Conservation (phyloP, 2,113 vertebrate species). For the Pterocles orientalis region DNA sequence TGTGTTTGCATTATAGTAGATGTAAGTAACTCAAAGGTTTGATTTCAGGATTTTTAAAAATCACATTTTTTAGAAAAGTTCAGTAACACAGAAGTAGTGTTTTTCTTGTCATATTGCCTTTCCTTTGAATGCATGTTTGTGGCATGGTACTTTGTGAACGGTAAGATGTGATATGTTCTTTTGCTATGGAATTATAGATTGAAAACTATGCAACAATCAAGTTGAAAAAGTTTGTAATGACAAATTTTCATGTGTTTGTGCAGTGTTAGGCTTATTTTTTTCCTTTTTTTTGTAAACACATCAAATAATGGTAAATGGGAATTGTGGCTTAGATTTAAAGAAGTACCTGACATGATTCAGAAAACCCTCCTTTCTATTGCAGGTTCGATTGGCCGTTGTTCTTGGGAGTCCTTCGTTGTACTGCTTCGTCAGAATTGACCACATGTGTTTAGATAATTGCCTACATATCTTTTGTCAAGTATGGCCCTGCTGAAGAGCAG, state of each 20-base stretch:
- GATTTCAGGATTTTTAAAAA: not conserved
- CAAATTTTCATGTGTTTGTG: not conserved
- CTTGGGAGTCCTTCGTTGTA: not conserved
- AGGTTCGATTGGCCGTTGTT: conserved; percentile 63
- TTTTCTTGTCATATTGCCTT: not conserved
- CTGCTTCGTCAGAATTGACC: conserved; percentile 12
- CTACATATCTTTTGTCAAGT: not conserved
- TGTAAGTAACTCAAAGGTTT: not conserved
- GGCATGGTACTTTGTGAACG: not conserved
- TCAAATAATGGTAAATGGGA: not conserved
- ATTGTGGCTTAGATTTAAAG: not conserved
- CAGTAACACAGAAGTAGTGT: not conserved
- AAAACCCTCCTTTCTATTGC: conserved; percentile 70
- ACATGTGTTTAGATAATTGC: not conserved
- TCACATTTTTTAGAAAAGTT: not conserved
- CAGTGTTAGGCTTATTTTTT: not conserved
- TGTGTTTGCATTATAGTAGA: not conserved
- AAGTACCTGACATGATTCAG: conserved; percentile 18
- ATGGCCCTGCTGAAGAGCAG: conserved; percentile 39
- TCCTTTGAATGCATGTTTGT: not conserved
- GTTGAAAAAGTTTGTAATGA: not conserved
- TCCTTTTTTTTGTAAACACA: not conserved
- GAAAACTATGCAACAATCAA: not conserved
- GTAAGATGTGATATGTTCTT: not conserved
- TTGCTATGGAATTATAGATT: not conserved